Percentiles rank a stretch among this genome's conserved stretches.
These are phyloP conservation scores for Lasiommata megera DNA, from an alignment of 2,888 invertebrate species.

Conservation along the genomic window DNA sequence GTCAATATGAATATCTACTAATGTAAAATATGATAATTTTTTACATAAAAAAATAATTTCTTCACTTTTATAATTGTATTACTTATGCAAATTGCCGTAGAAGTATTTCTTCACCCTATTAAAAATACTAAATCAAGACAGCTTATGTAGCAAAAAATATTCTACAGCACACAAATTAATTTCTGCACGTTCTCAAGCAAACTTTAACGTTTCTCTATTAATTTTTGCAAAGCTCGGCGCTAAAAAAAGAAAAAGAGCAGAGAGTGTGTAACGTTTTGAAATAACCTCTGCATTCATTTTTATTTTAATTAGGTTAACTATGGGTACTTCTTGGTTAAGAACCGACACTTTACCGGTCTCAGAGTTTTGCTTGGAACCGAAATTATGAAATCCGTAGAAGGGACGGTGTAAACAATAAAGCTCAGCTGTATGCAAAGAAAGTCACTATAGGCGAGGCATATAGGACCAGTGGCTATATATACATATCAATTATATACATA, in stretches of 20 bases:
- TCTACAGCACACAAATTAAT: conserved; percentile 25
- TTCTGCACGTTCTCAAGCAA: conserved; percentile 25
- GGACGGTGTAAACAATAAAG: too few relatives aligned
- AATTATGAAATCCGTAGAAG: too few relatives aligned
- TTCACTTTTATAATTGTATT: too few relatives aligned
- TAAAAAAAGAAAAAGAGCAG: conserved; percentile 9
- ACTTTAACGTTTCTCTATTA: conserved; percentile 23
- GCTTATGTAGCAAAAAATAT: conserved; percentile 18
- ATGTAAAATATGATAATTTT: too few relatives aligned
- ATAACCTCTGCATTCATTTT: neutral
- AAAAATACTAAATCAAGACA: neutral
- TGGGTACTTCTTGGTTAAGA: neutral
- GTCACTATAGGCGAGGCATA: too few relatives aligned
- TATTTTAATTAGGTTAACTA: neutral
- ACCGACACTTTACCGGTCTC: too few relatives aligned
- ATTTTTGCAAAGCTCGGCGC: conserved; percentile 16
- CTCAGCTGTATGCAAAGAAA: too few relatives aligned
- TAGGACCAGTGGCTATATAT: too few relatives aligned
- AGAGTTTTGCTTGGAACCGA: too few relatives aligned
- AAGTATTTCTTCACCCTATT: neutral
- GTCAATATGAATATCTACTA: too few relatives aligned
- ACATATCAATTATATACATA: too few relatives aligned
- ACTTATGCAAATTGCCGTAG: neutral
- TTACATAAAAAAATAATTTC: too few relatives aligned
- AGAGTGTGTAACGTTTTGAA: neutral